phyloP scores from a whole-genome alignment of 2,113 vertebrate species.

The Corythornis vintsioides region DNA sequence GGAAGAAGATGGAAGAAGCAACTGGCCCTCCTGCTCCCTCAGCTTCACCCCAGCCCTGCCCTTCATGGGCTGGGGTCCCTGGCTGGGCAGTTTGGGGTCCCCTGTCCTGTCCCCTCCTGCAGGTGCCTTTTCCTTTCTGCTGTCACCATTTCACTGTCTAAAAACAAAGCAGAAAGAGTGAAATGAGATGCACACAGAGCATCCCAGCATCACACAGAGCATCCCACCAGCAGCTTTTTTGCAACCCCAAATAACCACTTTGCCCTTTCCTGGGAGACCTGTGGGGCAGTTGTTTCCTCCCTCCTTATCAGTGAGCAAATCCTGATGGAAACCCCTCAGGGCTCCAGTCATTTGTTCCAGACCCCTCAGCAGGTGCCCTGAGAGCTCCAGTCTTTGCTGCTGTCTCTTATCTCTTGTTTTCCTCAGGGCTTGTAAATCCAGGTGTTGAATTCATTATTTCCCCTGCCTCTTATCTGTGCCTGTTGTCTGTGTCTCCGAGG shows the following conservation, averaged over 20 bases:
- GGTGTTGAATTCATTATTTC: conserved; percentile 35
- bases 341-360: neutral
- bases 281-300: neutral
- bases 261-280: neutral
- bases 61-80: too few species aligned
- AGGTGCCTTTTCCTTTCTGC: too few species aligned
- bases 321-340: neutral
- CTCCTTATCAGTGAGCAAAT: neutral
- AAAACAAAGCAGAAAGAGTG: neutral
- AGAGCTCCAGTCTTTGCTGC: neutral
- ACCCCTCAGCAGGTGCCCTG: neutral
- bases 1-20: too few species aligned
- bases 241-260: neutral
- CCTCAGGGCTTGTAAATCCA: neutral
- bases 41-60: too few species aligned
- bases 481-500: neutral
- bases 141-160: neutral
- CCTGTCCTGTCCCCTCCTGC: too few species aligned
- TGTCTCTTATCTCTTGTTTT: conserved; percentile 20
- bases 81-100: too few species aligned
- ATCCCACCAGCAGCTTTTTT: neutral
- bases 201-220: neutral
- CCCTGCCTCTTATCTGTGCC: conserved; percentile 8
- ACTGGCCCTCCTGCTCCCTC: too few species aligned
- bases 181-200: neutral